Evolutionary conservation across 2,797 vertebrate species (phyloP), one percentile per base, ranked within the genome.

Genomic region (Erethizon dorsatum): DNA sequence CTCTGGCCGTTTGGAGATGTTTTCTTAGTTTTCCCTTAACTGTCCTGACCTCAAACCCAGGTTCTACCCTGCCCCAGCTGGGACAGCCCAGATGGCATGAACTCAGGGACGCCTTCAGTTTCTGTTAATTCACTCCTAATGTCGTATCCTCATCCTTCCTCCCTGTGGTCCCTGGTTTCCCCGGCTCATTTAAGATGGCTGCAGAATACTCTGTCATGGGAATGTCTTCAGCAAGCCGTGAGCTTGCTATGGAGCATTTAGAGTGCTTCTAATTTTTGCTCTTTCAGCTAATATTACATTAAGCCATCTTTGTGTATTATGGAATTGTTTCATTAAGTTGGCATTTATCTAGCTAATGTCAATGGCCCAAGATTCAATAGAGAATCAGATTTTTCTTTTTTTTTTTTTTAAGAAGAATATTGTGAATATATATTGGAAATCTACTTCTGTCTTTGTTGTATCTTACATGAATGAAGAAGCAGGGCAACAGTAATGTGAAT

Each of bases 271-370:
- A 78, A 96, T 95, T 97, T 97, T 97, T 97, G 90, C 94, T 96
- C 96, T 97, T 97, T 88, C 95, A 87, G 90, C 87, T 96, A 96
- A 97, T 94, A 95, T 95, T 95, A 20, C 96, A 92, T 95, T 95
- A 95, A 93, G 91, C 92, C 69, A 84, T 96, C 95, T 95, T 90
- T 95, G 97, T 91, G 47, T 94, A 84, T 97, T 97, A 94, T 63
- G n/a, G 97, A 97, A 96, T 97, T 97, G 59, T 97, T 98, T 98
- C 95, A 97, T 98, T 97, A 98, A 89, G 75, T 96, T 94, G 90
- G 88, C 95, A 90, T 97, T 97, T 96, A 96, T 97, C 95, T 96
- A 95, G 96, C 83, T 97, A 97, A 97, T 96, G 97, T 93, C 85
- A 71, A 15, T 71, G 57, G 95, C 92, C 95, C 94, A 97, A 96